Base-by-base conservation (phyloP, 1,140 invertebrate genomes). In the Lineus longissimus region DNA sequence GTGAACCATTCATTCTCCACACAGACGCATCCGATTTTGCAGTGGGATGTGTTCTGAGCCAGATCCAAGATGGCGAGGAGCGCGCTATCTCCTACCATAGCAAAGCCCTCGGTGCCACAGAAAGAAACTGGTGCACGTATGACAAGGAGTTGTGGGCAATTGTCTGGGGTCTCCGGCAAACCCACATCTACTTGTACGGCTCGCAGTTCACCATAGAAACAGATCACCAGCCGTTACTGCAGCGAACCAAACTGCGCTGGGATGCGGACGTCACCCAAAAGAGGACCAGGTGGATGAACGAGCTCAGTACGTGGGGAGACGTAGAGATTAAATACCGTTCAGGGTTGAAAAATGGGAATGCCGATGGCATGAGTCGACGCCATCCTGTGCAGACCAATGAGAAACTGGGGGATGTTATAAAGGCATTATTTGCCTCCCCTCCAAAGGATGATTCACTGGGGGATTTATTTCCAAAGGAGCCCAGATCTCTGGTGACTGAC, bases 71-170 rank as follows among this genome's bases (percentile, higher is more conserved):
- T 2, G 67, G 65, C 55, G 51, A 59, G 2, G 62, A 69, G 41
- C 29, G 64, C 22, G 66, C 70, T 0, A 69, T 75, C 4, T 66
- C 70, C 2, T 65, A 68, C 61, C 61, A 61, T 9, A 63, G 65
- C n/a, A 36, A 63, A 29, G 63, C 30, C 2, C 25, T 68, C 7
- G 63, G n/a, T 23, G 54, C 47, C 60, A 51, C 66, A 19, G 63
- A 68, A 60, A 27, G 51, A 36, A 68, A 68, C 54, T 70, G 64
- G 41, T 41, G 33, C 31, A 36, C 56, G 2, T 54, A 63, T 43
- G 62, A 67, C 22, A 27, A 59, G n/a, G 59, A 70, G 54, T 62
- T 64, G 33, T 43, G 64, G 22, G 62, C 62, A 1, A 33, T 70
- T 11, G 63, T 62, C 22, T 64, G 62, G 65, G 59, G 55, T 2